Evolutionary conservation across 2,797 vertebrate genomes (phyloP).

Genomic region (Scomberomorus guttatus): DNA sequence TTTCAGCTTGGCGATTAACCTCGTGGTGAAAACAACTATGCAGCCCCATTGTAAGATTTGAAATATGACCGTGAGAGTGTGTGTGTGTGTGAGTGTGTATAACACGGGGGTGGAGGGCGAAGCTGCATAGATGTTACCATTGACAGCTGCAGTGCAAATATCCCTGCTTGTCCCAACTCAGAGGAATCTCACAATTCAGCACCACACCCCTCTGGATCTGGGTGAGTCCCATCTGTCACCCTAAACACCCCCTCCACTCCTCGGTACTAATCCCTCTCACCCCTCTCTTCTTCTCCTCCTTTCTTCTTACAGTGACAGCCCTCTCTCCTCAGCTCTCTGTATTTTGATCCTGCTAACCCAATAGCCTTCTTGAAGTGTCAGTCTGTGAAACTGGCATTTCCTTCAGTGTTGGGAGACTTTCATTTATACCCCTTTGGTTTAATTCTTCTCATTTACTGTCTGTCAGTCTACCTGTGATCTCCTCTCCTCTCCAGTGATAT

Average conservation of each 20-base stretch:
- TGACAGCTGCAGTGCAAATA: constrained; percentile 82
- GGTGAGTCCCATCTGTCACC: constrained; percentile 79
- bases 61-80: constrained; percentile 50
- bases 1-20: constrained; percentile 62
- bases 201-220: constrained; percentile 74
- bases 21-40: not conserved
- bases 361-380: constrained; percentile 27
- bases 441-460: constrained; percentile 17
- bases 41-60: constrained; percentile 34
- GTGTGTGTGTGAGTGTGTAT: constrained; percentile 26
- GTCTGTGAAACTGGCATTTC: constrained; percentile 37
- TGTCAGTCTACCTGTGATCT: constrained; percentile 24
- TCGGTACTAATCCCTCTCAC: constrained; percentile 39
- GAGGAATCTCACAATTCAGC: constrained; percentile 78
- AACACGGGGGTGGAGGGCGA: constrained; percentile 50
- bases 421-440: constrained; percentile 11
- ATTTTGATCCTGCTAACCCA: constrained; percentile 49
- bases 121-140: constrained; percentile 76
- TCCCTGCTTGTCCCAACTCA: constrained; percentile 68
- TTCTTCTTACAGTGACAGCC: constrained; percentile 19
- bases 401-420: not conserved
- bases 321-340: constrained; percentile 29
- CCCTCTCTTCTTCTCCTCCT: constrained; percentile 18
- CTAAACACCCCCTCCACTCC: constrained; percentile 47
- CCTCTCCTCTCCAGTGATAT: not conserved